phyloP scores from a whole-genome alignment of 2,888 invertebrate species.

The Spisula solida region DNA sequence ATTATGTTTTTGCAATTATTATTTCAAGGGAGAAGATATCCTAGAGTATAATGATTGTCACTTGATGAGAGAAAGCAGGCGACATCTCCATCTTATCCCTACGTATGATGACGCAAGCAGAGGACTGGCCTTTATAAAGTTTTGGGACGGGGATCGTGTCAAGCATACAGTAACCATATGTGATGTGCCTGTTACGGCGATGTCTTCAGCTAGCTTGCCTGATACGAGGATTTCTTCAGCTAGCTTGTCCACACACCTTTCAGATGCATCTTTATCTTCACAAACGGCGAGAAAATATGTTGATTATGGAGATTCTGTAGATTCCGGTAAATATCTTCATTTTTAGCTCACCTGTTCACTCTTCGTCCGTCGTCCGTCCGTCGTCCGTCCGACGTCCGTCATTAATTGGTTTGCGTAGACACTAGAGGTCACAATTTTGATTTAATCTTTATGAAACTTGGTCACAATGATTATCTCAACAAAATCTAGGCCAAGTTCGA shows the following conservation, averaged over 20 bases:
- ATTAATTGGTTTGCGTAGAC: too few species aligned
- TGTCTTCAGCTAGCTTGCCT: neutral
- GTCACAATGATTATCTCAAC: too few species aligned
- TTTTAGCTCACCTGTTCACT: too few species aligned
- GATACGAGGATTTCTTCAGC: neutral
- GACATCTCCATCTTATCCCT: slow-evolving; percentile 7
- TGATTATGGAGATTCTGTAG: too few species aligned
- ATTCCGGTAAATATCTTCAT: too few species aligned
- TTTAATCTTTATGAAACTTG: too few species aligned
- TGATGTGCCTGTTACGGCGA: neutral
- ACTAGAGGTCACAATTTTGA: too few species aligned
- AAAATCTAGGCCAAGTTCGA: too few species aligned
- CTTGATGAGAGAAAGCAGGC: neutral
- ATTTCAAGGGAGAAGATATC: slow-evolving; percentile 37
- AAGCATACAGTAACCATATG: slow-evolving; percentile 28
- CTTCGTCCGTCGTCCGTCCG: too few species aligned
- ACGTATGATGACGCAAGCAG: slow-evolving; percentile 2
- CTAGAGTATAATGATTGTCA: neutral
- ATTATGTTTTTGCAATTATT: slow-evolving; percentile 5
- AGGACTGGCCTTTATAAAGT: slow-evolving; percentile 28
- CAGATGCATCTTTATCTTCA: neutral
- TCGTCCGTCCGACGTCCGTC: too few species aligned
- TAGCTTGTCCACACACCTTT: neutral
- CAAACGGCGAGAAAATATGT: neutral
- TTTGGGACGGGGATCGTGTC: slow-evolving; percentile 15